Evolutionary conservation across 2,888 invertebrate genomes (phyloP).

Genomic region (Cosmorhoe ocellata): DNA sequence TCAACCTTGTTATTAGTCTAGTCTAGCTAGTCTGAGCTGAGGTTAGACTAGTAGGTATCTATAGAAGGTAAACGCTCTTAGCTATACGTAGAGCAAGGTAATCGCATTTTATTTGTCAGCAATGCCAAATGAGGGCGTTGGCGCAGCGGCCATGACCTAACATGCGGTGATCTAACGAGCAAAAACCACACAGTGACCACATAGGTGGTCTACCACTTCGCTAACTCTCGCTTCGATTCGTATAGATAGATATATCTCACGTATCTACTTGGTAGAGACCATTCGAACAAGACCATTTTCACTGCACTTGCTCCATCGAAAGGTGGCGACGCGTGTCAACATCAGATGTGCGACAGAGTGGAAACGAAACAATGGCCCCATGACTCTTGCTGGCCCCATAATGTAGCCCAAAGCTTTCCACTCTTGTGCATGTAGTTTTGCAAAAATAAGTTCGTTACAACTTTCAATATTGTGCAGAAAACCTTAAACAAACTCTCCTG

Average conservation of each 20-base stretch:
- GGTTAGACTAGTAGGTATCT: slow-evolving; percentile 27
- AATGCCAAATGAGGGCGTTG: slow-evolving; percentile 48
- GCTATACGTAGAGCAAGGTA: slow-evolving; percentile 32
- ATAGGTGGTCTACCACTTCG: slow-evolving; percentile 2
- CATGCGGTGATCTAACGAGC: slow-evolving; percentile 9
- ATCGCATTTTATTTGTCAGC: slow-evolving; percentile 42
- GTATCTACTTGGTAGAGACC: too few species aligned
- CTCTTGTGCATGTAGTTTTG: slow-evolving; percentile 1
- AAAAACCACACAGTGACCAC: slow-evolving; percentile 11
- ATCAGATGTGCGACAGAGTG: slow-evolving; percentile 68
- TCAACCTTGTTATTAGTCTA: slow-evolving; percentile 20
- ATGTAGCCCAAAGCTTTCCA: slow-evolving; percentile 32
- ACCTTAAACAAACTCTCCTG: too few species aligned
- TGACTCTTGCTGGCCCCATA: slow-evolving; percentile 45
- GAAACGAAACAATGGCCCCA: slow-evolving; percentile 66
- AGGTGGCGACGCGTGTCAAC: slow-evolving; percentile 72
- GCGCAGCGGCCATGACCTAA: slow-evolving; percentile 38
- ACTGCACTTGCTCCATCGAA: slow-evolving; percentile 56
- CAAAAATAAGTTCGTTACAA: too few species aligned
- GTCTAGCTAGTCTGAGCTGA: slow-evolving; percentile 10
- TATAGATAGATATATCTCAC: not conserved
- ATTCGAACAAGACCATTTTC: slow-evolving; percentile 12
- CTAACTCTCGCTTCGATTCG: not conserved
- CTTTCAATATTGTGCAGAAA: slow-evolving; percentile 9
- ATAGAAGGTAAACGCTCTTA: slow-evolving; percentile 38